Conservation (phyloP, 2,113 vertebrate genomes). For the Microtus richardsoni region DNA sequence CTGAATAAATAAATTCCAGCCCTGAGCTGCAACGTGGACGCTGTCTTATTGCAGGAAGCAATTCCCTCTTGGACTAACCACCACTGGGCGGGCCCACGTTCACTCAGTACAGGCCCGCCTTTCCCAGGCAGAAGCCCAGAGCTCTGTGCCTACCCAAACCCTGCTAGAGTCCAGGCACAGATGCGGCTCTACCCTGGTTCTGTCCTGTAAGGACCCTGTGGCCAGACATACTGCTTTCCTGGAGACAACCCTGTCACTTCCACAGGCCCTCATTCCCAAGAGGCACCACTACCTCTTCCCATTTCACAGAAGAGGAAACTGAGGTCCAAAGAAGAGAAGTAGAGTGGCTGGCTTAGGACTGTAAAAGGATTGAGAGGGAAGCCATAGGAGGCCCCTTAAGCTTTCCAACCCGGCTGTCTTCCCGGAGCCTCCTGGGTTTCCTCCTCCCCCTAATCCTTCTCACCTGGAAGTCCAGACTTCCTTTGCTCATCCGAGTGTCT, state of each 20-base stretch:
- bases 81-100: conserved; percentile 37
- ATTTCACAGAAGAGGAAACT: conserved; percentile 46
- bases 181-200: conserved; percentile 59
- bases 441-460: neutral
- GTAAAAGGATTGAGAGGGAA: neutral
- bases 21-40: conserved; percentile 73
- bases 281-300: neutral
- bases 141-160: conserved; percentile 66
- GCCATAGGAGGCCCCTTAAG: neutral
- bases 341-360: neutral
- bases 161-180: conserved; percentile 49
- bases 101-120: conserved; percentile 63
- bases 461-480: neutral
- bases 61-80: conserved; percentile 49
- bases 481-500: neutral
- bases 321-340: neutral
- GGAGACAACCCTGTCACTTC: neutral
- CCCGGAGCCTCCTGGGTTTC: neutral
- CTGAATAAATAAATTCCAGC: neutral
- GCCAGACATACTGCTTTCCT: neutral
- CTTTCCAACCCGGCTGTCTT: neutral
- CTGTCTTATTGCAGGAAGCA: conserved; percentile 69
- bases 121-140: conserved; percentile 66
- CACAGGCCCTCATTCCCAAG: neutral
- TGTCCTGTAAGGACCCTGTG: neutral